These are phyloP conservation scores for Morpho helenor DNA, from an alignment of 2,888 invertebrate genomes.

Conservation along the genomic window DNA sequence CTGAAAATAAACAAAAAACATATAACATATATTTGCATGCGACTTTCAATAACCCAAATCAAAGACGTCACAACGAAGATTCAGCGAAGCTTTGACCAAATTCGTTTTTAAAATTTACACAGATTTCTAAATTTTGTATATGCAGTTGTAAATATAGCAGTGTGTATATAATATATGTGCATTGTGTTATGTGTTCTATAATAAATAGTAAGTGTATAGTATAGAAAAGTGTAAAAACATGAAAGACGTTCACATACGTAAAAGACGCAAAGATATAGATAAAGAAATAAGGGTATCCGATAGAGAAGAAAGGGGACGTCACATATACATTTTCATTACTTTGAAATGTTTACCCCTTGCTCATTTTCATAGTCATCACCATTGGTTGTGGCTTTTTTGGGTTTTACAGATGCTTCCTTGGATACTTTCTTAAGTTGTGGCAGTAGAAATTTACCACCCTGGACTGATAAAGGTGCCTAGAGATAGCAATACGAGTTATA, in stretches of 20 bases:
- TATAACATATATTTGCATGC: slow-evolving; percentile 51
- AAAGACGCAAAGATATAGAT: slow-evolving; percentile 1
- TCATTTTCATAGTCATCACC: slow-evolving; percentile 39
- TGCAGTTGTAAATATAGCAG: not conserved
- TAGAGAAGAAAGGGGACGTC: slow-evolving; percentile 26
- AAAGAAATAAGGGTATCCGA: slow-evolving; percentile 18
- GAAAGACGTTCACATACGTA: not conserved
- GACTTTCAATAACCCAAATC: slow-evolving; percentile 43
- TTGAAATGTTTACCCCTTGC: slow-evolving; percentile 57
- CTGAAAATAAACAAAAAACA: slow-evolving; percentile 33
- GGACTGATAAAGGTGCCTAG: slow-evolving; percentile 68
- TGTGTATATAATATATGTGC: slow-evolving; percentile 1
- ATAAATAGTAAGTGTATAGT: slow-evolving; percentile 3
- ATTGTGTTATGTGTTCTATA: slow-evolving; percentile 10
- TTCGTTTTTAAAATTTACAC: not conserved
- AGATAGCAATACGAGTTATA: slow-evolving; percentile 56
- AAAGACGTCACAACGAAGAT: slow-evolving; percentile 33
- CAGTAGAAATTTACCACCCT: slow-evolving; percentile 70
- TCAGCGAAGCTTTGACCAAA: slow-evolving; percentile 20
- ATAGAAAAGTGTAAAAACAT: slow-evolving; percentile 5
- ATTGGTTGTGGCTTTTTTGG: slow-evolving; percentile 49
- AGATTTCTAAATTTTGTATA: not conserved
- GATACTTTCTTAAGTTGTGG: slow-evolving; percentile 71
- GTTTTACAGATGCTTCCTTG: slow-evolving; percentile 59
- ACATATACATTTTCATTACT: slow-evolving; percentile 23